Percentiles rank a stretch among this genome's conserved stretches.
Conservation (phyloP, 2,888 invertebrate genomes). For the Stenolophus ochropezus region DNA sequence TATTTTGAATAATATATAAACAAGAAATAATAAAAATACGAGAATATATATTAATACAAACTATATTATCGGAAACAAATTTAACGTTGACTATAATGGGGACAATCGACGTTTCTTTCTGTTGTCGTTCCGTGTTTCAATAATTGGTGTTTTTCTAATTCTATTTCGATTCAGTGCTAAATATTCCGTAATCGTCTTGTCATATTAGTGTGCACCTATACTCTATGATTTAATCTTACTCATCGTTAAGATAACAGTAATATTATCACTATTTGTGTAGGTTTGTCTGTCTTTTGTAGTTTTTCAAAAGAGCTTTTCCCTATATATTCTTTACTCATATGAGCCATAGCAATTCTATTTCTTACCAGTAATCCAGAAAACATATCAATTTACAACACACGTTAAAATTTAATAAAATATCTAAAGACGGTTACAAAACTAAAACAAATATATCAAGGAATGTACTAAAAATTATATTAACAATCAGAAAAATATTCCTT, state of each 20-base stretch:
- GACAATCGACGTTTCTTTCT: conserved; percentile 57
- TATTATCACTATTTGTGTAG: conserved; percentile 36
- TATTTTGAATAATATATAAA: conserved; percentile 51
- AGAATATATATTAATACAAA: conserved; percentile 49
- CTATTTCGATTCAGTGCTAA: conserved; percentile 41
- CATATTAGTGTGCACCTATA: conserved; percentile 49
- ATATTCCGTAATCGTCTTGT: conserved; percentile 49
- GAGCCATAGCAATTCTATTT: not conserved
- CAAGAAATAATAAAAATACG: conserved; percentile 39
- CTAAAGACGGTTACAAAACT: not conserved
- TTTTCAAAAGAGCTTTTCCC: conserved; percentile 40
- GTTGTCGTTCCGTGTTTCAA: conserved; percentile 48
- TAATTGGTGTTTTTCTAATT: conserved; percentile 47
- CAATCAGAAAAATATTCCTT: too few species aligned
- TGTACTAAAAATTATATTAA: too few species aligned
- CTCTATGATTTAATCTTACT: conserved; percentile 30
- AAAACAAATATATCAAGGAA: not conserved
- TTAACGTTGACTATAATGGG: conserved; percentile 58
- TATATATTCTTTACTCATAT: not conserved
- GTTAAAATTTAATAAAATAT: not conserved
- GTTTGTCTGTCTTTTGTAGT: conserved; percentile 36
- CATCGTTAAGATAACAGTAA: conserved; percentile 35
- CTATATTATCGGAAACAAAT: conserved; percentile 54
- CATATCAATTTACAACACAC: not conserved
- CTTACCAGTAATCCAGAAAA: not conserved